Base-by-base conservation (phyloP, 2,888 invertebrate genomes). In the Diloba caeruleocephala region DNA sequence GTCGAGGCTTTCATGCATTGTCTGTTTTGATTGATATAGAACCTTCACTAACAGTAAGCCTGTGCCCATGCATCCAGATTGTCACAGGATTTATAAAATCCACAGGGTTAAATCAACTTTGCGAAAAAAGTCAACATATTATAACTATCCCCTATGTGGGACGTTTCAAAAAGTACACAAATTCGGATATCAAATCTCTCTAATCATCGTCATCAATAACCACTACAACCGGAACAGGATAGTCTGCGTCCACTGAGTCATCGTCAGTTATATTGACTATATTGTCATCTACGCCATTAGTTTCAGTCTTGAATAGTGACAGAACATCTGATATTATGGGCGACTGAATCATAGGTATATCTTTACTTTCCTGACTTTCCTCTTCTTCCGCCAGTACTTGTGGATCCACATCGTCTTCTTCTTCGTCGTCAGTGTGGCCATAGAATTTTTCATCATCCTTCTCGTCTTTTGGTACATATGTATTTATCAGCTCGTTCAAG, bases 291-390 rank as follows among this genome's bases (percentile, higher is more conserved):
- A 46, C 7, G 3, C 41, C 50, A n/a, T 60, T 50, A 5, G 59
- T 77, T 17, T 84, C 80, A 7, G 80, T 78, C 50, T 87, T 81
- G 54, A 82, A 90, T 0, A 92, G 78, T 0, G 92, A 92, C 7
- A 92, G 73, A 2, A 93, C 92, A 43, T 91, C 91, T 0, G 92
- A 93, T 72, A 92, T 92, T 2, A 92, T 87, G 0, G 92, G 91
- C 1, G 90, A 85, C 34, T 88, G 87, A 0, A 64, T 45, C 58
- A 57, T 57, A 5, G 65, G 65, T 13, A 64, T 48, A 25, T 53
- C 51, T 41, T 58, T 58, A 38, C 51, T 26, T 7, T 68, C 62
- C 28, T 72, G 62, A 12, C 62, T 64, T n/a, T 65, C 69, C 2
- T 71, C 75, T 15, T 71, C 75, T 37, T 74, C 61, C 0, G 48